These are phyloP conservation scores for Fissipunctia ypsillon DNA, from an alignment of 2,888 invertebrate species.

Conservation along the genomic window DNA sequence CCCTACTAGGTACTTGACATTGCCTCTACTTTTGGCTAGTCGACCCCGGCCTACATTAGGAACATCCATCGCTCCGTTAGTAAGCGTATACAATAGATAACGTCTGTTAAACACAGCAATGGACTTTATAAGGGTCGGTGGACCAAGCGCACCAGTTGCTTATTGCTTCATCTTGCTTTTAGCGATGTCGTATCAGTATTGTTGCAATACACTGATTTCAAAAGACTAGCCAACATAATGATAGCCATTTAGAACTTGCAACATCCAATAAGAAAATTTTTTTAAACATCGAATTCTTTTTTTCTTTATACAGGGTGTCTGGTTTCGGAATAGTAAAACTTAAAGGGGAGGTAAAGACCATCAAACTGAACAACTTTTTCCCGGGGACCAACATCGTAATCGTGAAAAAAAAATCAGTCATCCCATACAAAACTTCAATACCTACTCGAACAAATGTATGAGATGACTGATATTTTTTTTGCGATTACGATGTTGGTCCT, in stretches of 20 bases:
- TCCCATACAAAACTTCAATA: too few species aligned
- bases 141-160: slow-evolving; percentile 20
- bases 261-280: slow-evolving; percentile 18
- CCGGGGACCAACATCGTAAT: too few species aligned
- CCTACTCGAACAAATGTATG: too few species aligned
- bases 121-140: slow-evolving; percentile 7
- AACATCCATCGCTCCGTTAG: slow-evolving; percentile 7
- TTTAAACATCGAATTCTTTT: not conserved
- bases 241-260: slow-evolving; percentile 22
- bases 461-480: too few species aligned
- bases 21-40: slow-evolving; percentile 21
- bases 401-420: too few species aligned
- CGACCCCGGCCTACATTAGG: slow-evolving; percentile 16
- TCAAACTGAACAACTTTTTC: too few species aligned
- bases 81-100: not conserved
- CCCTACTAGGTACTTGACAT: slow-evolving; percentile 5
- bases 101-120: slow-evolving; percentile 20
- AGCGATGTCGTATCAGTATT: slow-evolving; percentile 41
- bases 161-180: slow-evolving; percentile 37
- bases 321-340: too few species aligned
- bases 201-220: slow-evolving; percentile 48
- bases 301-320: too few species aligned
- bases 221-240: slow-evolving; percentile 1
- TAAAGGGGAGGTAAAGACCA: too few species aligned
- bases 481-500: too few species aligned